Evolutionary conservation across 35 echinoderm and acorn worm genomes (phyloP).

Genomic region (Apostichopus parvimensis): DNA sequence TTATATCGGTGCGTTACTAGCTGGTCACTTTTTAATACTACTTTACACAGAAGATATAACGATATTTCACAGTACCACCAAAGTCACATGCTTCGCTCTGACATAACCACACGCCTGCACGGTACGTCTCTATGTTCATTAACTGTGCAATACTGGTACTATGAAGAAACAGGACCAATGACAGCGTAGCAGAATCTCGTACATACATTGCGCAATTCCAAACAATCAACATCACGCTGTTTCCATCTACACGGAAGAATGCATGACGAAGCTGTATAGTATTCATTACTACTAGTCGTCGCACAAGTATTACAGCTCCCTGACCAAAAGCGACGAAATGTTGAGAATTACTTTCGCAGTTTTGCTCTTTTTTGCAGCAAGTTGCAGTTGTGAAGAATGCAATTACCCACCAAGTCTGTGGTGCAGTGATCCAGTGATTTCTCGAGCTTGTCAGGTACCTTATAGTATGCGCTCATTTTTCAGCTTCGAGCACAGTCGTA

Average conservation of each 20-base stretch:
- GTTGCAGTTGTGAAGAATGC: not conserved
- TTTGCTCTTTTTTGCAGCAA: not conserved
- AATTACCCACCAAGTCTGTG: not conserved
- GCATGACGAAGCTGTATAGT: no score
- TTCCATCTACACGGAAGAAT: no score
- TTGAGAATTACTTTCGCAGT: not conserved
- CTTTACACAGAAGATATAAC: no score
- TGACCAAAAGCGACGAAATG: not conserved
- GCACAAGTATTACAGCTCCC: no score
- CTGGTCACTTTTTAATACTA: no score
- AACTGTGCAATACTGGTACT: not conserved
- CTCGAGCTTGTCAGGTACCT: not conserved
- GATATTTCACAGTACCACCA: not conserved
- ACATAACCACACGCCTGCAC: not conserved
- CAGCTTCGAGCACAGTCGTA: no score
- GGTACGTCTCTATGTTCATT: not conserved
- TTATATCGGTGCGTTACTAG: no score
- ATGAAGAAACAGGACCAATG: not conserved
- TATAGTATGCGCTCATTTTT: no score
- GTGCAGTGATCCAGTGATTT: not conserved
- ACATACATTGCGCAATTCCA: not conserved
- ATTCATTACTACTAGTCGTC: no score
- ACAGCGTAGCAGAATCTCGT: not conserved
- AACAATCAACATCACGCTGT: no score
- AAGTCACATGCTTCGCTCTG: not conserved